Percentiles rank a stretch among this genome's conserved stretches.
Conservation (phyloP, 2,888 invertebrate genomes). For the Poecilobothrus nobilitatus region DNA sequence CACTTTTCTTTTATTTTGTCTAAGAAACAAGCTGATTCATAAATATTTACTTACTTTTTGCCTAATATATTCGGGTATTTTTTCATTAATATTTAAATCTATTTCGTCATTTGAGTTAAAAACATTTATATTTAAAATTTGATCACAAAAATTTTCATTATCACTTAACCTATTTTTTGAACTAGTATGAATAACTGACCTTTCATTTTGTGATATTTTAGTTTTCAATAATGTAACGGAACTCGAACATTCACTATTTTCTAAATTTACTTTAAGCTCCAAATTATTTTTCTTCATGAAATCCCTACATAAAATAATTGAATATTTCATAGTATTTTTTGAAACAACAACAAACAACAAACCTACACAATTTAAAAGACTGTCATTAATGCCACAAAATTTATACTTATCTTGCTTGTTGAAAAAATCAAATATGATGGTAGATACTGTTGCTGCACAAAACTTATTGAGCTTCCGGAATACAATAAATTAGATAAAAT, state of each 20-base stretch:
- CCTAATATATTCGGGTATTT: background rate
- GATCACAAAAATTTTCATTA: no score
- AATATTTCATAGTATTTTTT: no score
- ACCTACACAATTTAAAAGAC: slow-evolving; percentile 17
- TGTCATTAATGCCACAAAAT: slow-evolving; percentile 20
- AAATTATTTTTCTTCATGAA: no score
- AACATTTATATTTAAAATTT: no score
- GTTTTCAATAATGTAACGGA: no score
- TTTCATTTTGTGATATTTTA: no score
- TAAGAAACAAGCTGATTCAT: slow-evolving; percentile 11
- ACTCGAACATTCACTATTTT: no score
- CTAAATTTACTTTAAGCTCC: no score
- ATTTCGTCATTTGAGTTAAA: no score
- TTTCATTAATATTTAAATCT: slow-evolving; percentile 15
- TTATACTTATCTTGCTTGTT: slow-evolving; percentile 14
- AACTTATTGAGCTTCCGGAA: slow-evolving; percentile 20
- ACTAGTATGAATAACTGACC: no score
- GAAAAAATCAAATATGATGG: slow-evolving; percentile 16
- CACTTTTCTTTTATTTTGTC: slow-evolving; percentile 7
- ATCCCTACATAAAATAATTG: no score
- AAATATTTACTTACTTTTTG: slow-evolving; percentile 2
- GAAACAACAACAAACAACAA: slow-evolving; percentile 8
- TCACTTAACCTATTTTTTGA: no score
- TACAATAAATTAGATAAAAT: slow-evolving; percentile 15
- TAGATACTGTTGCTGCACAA: slow-evolving; percentile 17